Evolutionary conservation across 2,888 invertebrate species (phyloP), one percentile per base, ranked within the genome.

Genomic region (Nesidiocoris tenuis): DNA sequence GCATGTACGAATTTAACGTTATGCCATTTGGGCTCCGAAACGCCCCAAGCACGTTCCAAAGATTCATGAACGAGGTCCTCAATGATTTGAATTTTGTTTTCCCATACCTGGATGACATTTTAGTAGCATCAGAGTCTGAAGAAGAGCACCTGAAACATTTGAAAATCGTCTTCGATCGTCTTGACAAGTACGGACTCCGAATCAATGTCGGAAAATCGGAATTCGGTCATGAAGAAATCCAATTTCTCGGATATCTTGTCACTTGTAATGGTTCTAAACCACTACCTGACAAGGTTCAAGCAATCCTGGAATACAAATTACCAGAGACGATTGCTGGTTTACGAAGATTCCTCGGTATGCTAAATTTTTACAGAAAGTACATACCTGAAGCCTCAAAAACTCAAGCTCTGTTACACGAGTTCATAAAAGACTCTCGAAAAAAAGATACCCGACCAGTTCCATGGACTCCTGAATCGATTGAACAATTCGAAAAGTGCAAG

Each of bases 301-400:
- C 79, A 0, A 79, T 80, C 19, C 55, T 54, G 12, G 61, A 66
- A 1, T 78, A 56, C 55, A 66, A 74, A 55, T 54, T 66, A 54
- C 79, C 79, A 1, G 23, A 75, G n/a, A 78, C 75, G 16, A 61
- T 79, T 16, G 18, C 25, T 1, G 68, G 78, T n/a, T 59, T 79
- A 1, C 77, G 81, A 1, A 76, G 79, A 2, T 83, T 82, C 77
- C 63, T 83, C 0, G 83, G 82, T 0, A 82, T 82, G 81, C n/a
- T 83, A 0, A 83, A 83, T 76, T 83, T 82, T 79, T 83, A 83
- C 55, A 75, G 84, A 1, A 72, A 82, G 5, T 83, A 81, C 77
- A 78, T 84, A 0, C 18, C 61, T 18, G 57, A 80, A 19, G 80
- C 80, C 16, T 79, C 78, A 0, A 57, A 67, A 65, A 67, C 66